Conservation (phyloP, 2,888 invertebrate species). For the Phorcus lineatus region DNA sequence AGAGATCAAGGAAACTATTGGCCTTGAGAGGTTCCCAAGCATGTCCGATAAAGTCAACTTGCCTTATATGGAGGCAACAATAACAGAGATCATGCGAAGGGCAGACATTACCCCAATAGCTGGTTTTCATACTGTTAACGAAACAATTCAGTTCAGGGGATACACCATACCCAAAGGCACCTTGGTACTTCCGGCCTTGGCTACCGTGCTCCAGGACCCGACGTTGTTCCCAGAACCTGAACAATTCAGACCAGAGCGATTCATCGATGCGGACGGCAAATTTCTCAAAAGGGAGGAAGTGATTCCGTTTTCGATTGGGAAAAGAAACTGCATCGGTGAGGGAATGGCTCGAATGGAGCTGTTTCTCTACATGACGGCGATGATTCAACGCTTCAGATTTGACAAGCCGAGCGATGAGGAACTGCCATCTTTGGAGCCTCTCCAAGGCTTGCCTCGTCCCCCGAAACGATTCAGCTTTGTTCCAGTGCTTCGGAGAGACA, state of each 20-base stretch:
- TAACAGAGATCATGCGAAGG: constrained; percentile 59
- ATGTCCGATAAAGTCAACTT: constrained; percentile 46
- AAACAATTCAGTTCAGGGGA: constrained; percentile 56
- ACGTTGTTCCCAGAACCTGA: constrained; percentile 48
- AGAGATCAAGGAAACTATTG: constrained; percentile 69
- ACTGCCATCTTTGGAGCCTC: background rate
- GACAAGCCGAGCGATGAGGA: background rate
- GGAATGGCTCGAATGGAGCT: constrained; percentile 8
- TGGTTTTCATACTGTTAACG: constrained; percentile 47
- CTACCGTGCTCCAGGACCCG: constrained; percentile 54
- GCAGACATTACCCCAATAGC: constrained; percentile 55
- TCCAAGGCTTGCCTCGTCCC: background rate
- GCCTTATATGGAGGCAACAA: constrained; percentile 59
- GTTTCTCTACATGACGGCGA: background rate
- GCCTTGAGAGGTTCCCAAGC: constrained; percentile 46
- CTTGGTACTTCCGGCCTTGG: constrained; percentile 50
- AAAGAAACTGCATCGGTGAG: background rate
- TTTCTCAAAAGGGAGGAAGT: constrained; percentile 32
- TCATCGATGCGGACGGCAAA: constrained; percentile 43
- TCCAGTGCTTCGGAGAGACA: too few relatives aligned
- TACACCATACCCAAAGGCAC: constrained; percentile 61
- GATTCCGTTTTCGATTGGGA: constrained; percentile 42
- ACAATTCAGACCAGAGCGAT: constrained; percentile 57
- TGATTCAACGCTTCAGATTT: background rate
- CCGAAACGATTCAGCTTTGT: too few relatives aligned